Evolutionary conservation across 2,888 invertebrate genomes (phyloP).

Genomic region (Mesorhabditis belari): DNA sequence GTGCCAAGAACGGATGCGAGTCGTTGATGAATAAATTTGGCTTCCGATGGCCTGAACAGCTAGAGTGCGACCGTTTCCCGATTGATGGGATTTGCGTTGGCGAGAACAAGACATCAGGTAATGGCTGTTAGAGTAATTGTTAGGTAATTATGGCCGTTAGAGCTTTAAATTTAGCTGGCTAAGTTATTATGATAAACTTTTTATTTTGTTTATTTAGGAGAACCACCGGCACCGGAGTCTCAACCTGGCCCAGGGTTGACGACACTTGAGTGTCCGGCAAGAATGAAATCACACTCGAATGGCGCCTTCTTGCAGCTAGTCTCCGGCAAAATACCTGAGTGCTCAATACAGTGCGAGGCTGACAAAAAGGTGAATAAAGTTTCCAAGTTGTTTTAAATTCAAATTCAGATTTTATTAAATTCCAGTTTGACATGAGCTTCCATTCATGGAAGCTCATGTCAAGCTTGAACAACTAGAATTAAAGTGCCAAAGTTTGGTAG

Average conservation of each 20-base stretch:
- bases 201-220: neutral
- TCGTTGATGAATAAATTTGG: constrained; percentile 58
- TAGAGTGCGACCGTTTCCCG: constrained; percentile 57
- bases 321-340: constrained; percentile 36
- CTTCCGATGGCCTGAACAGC: constrained; percentile 58
- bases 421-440: neutral
- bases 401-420: constrained; percentile 3
- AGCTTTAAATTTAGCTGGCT: too few species aligned
- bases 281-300: constrained; percentile 25
- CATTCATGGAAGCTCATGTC: neutral
- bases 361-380: constrained; percentile 35
- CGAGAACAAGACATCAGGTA: constrained; percentile 54
- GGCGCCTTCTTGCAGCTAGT: constrained; percentile 20
- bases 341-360: constrained; percentile 46
- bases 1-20: constrained; percentile 55
- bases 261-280: constrained; percentile 38
- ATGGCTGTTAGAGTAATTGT: too few species aligned
- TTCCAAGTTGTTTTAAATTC: constrained; percentile 28
- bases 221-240: too few species aligned
- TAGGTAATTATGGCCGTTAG: too few species aligned
- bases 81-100: constrained; percentile 56
- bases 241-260: neutral
- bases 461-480: neutral
- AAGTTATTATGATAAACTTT: neutral
- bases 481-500: neutral